Evolutionary conservation across 1,140 invertebrate species (phyloP).

Genomic region (Globodera ellingtonae): DNA sequence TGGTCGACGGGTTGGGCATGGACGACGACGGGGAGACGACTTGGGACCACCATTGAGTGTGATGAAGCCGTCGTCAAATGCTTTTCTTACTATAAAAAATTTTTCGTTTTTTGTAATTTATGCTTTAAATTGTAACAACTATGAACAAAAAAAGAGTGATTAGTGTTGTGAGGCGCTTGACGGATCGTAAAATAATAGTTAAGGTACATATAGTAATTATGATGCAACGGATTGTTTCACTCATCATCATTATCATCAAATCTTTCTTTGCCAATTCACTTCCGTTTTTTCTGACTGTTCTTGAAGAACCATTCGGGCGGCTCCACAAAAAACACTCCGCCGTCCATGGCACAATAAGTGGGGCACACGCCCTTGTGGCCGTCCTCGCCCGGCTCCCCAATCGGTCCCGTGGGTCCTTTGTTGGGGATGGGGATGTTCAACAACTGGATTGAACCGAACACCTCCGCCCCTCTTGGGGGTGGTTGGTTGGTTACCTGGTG

Average conservation of each 20-base stretch:
- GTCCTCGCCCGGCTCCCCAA: conserved; percentile 54
- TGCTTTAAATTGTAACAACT: conserved; percentile 11
- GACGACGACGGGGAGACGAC: neutral
- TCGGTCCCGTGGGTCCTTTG: conserved; percentile 29
- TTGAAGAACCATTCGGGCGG: conserved; percentile 60
- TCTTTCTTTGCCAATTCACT: neutral
- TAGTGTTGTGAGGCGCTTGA: neutral
- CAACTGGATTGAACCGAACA: neutral
- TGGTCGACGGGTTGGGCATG: neutral
- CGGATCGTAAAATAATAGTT: neutral
- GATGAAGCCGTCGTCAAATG: neutral
- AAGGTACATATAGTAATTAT: neutral
- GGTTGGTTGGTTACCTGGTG: conserved; percentile 20
- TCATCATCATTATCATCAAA: no score
- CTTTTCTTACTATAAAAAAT: neutral
- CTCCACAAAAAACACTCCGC: conserved; percentile 56
- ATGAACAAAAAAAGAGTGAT: neutral
- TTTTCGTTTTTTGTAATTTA: neutral
- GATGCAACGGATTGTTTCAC: neutral
- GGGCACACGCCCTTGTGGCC: conserved; percentile 59
- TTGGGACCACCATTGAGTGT: neutral
- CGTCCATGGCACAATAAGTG: conserved; percentile 59
- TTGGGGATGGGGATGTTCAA: no score
- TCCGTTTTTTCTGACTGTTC: conserved; percentile 17
- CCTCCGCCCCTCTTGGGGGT: neutral